These are phyloP conservation scores for Bovichtus variegatus DNA, from an alignment of 2,797 vertebrate genomes.

Conservation along the genomic window DNA sequence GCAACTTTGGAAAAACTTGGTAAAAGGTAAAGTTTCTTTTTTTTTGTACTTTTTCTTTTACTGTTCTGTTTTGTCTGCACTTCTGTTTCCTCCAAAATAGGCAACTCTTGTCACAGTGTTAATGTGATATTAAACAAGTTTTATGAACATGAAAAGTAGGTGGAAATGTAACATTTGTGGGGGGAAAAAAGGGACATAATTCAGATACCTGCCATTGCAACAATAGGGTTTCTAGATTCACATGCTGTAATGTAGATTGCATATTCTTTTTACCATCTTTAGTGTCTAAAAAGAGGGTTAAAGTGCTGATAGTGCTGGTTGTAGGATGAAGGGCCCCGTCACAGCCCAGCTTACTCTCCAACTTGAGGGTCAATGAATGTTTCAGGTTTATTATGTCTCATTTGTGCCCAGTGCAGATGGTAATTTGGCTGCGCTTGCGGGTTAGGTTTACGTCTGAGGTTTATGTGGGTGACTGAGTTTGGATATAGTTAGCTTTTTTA, in stretches of 20 bases:
- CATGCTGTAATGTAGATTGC: neutral
- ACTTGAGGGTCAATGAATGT: neutral
- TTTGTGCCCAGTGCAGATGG: slow-evolving; percentile 2
- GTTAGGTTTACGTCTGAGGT: slow-evolving; percentile 23
- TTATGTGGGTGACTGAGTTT: slow-evolving; percentile 20
- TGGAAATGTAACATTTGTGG: neutral
- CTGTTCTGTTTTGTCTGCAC: too few relatives aligned
- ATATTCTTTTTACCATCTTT: neutral
- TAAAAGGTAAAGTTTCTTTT: neutral
- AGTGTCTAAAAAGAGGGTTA: neutral
- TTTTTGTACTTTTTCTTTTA: neutral
- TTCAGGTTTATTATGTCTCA: slow-evolving; percentile 20
- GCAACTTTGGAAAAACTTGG: neutral
- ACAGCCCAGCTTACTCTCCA: neutral
- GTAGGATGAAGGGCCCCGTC: neutral
- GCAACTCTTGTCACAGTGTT: neutral
- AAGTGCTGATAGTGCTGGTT: neutral
- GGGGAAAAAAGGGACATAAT: neutral
- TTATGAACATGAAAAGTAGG: neutral
- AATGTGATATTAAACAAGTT: neutral
- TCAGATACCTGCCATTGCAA: neutral
- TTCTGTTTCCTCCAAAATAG: neutral
- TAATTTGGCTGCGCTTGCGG: neutral
- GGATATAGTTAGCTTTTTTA: neutral
- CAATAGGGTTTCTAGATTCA: neutral